Conservation (phyloP, 2,888 invertebrate genomes). For the Isoperla grammatica region DNA sequence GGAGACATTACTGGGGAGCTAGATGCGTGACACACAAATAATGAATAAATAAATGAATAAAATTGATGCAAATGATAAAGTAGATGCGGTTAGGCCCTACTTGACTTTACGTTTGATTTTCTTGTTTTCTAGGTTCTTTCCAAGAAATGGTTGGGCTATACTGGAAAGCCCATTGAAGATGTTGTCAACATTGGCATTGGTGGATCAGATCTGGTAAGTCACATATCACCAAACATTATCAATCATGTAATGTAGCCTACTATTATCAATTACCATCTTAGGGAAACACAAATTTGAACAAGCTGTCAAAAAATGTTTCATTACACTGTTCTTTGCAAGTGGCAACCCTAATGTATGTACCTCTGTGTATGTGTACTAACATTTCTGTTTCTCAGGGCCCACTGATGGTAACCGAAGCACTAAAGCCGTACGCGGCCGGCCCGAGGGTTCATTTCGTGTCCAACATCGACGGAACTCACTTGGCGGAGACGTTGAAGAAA, state of each 20-base stretch:
- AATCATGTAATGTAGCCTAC: too few species aligned
- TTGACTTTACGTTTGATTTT: too few species aligned
- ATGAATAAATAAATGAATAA: too few species aligned
- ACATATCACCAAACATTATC: constrained; percentile 7
- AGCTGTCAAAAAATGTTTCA: too few species aligned
- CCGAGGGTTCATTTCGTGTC: constrained; percentile 93
- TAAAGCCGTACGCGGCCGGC: constrained; percentile 85
- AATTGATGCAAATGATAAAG: too few species aligned
- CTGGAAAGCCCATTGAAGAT: constrained; percentile 92
- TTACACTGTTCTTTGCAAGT: too few species aligned
- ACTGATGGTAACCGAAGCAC: constrained; percentile 96
- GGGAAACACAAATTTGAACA: not conserved
- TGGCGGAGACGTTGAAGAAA: constrained; percentile 87
- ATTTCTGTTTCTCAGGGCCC: constrained; percentile 61
- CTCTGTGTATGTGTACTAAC: too few species aligned
- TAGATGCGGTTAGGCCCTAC: too few species aligned
- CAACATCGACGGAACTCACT: constrained; percentile 98
- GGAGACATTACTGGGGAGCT: too few species aligned
- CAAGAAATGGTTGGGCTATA: constrained; percentile 64
- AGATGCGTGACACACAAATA: too few species aligned
- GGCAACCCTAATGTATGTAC: too few species aligned
- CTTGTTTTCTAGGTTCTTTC: constrained; percentile 43
- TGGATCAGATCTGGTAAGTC: constrained; percentile 83
- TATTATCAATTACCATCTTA: too few species aligned
- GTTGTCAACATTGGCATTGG: constrained; percentile 99